Conservation (phyloP, 2,113 vertebrate genomes). For the Euleptes europaea region DNA sequence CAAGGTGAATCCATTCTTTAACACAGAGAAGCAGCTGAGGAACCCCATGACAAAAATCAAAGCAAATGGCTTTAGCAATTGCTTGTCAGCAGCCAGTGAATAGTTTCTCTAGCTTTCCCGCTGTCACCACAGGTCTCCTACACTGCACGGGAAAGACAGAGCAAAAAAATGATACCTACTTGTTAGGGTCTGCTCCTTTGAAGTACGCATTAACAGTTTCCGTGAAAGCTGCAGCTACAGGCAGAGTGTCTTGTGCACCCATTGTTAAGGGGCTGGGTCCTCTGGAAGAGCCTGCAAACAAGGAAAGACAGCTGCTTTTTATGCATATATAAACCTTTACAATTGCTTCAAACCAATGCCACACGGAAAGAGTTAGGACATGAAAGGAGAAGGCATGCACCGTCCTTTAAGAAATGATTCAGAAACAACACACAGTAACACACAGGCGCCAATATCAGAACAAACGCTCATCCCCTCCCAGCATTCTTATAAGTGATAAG, state of each 20-base stretch:
- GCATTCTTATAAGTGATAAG: constrained; percentile 7
- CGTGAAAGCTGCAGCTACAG: constrained; percentile 96
- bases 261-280: constrained; percentile 98
- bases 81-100: not conserved
- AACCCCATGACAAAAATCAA: too few species aligned
- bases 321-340: not conserved
- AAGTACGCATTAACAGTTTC: constrained; percentile 98
- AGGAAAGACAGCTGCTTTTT: constrained; percentile 53
- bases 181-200: constrained; percentile 96
- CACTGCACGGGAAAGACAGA: not conserved
- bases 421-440: rapidly evolving
- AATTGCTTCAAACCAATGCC: not conserved
- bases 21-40: too few species aligned
- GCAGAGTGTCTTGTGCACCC: constrained; percentile 96
- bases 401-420: not conserved
- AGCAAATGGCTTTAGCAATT: not conserved
- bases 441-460: not conserved
- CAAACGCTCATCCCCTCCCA: constrained; percentile 20
- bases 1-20: too few species aligned
- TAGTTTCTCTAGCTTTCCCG: not conserved
- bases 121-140: not conserved
- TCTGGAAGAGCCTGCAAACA: constrained; percentile 87
- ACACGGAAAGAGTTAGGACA: not conserved
- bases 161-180: constrained; percentile 77
- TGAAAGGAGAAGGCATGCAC: not conserved